These are phyloP conservation scores for Orbicella faveolata DNA, from an alignment of 64 coral and sea anemone species.

Conservation along the genomic window DNA sequence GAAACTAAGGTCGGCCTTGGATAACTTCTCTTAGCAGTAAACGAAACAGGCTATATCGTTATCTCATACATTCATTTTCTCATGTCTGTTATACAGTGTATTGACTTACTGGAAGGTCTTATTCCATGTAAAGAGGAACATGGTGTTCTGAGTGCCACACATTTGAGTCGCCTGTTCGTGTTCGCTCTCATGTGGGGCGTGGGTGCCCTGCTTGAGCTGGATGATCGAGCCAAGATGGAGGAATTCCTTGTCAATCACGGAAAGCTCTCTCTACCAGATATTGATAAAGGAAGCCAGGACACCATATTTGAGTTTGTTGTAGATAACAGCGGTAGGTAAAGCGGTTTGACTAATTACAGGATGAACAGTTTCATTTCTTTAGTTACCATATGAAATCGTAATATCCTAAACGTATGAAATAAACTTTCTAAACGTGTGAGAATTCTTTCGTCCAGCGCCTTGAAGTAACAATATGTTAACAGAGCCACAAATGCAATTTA, in stretches of 20 bases:
- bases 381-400: no score
- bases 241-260: constrained; percentile 76
- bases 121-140: constrained; percentile 90
- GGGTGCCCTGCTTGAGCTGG: constrained; percentile 85
- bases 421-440: no score
- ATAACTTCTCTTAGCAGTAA: no score
- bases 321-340: constrained; percentile 58
- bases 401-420: no score
- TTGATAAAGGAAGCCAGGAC: constrained; percentile 61
- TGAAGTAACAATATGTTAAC: no score
- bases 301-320: constrained; percentile 96
- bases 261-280: constrained; percentile 59
- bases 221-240: constrained; percentile 87
- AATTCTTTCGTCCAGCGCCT: no score
- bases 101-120: constrained; percentile 84
- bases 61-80: neutral
- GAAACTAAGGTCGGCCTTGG: no score
- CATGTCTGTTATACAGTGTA: constrained; percentile 45
- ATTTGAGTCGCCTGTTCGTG: constrained; percentile 76
- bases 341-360: neutral
- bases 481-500: no score
- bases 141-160: constrained; percentile 45
- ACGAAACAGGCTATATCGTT: no score
- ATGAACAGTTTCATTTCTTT: no score
- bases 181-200: constrained; percentile 95